Conservation (phyloP, 2,113 vertebrate species). For the Aleadryas rufinucha region DNA sequence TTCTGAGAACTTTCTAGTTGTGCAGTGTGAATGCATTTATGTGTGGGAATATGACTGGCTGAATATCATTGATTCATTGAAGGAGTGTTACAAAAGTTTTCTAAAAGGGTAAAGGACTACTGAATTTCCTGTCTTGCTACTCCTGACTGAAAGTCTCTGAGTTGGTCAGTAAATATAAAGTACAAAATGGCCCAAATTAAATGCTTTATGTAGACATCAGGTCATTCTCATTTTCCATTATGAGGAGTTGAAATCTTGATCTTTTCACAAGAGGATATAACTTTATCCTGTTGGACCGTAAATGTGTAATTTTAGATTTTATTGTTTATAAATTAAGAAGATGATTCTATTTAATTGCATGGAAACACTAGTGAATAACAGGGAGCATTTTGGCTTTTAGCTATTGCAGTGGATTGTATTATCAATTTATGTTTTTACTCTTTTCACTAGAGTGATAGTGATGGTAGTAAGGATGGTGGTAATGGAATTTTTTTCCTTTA, state of each 20-base stretch:
- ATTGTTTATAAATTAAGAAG: neutral
- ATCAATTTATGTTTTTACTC: neutral
- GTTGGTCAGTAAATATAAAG: neutral
- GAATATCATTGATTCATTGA: neutral
- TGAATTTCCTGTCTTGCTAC: neutral
- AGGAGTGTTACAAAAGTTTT: neutral
- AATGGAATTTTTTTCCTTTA: neutral
- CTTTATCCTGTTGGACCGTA: neutral
- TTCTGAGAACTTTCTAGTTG: neutral
- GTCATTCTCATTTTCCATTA: neutral
- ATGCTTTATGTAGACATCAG: neutral
- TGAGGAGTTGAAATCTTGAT: neutral
- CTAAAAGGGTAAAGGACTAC: neutral
- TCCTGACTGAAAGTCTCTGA: neutral
- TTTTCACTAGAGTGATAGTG: neutral
- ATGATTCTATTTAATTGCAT: neutral
- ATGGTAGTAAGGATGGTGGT: neutral
- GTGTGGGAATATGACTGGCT: neutral
- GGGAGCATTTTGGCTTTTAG: neutral
- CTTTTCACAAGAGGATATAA: neutral
- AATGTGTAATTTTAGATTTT: neutral
- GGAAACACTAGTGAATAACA: neutral
- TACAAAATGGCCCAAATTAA: neutral
- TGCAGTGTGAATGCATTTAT: neutral
- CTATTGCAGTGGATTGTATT: neutral